These are phyloP conservation scores for Saguinus midas DNA, from an alignment of 2,113 vertebrate species.

Conservation along the genomic window DNA sequence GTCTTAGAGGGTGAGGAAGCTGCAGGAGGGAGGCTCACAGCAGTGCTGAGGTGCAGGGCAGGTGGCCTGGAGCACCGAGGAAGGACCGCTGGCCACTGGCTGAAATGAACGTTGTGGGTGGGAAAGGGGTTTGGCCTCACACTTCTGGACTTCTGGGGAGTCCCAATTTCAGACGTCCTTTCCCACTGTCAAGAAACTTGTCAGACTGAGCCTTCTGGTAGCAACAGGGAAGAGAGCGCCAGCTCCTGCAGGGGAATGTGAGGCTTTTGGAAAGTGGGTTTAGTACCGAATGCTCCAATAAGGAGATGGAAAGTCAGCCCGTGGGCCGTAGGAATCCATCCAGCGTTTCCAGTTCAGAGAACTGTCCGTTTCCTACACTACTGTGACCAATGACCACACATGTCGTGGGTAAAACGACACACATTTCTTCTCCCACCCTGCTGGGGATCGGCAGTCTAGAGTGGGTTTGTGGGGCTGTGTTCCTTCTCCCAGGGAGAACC, in stretches of 20 bases:
- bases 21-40: fast-evolving
- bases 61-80: background rate
- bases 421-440: fast-evolving
- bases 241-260: fast-evolving
- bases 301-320: fast-evolving
- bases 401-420: background rate
- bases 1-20: background rate
- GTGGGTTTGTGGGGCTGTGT: fast-evolving
- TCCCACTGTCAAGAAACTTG: fast-evolving
- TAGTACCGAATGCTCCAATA: fast-evolving
- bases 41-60: background rate
- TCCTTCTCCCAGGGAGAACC: fast-evolving
- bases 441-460: background rate
- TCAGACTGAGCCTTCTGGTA: background rate
- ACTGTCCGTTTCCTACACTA: fast-evolving
- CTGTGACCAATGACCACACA: fast-evolving
- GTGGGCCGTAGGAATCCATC: fast-evolving
- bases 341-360: fast-evolving
- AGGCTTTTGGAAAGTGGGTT: fast-evolving
- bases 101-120: fast-evolving
- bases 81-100: fast-evolving
- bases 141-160: background rate
- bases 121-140: fast-evolving
- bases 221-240: fast-evolving
- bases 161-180: fast-evolving